These are phyloP conservation scores for Dendrolimus pini DNA, from an alignment of 2,888 invertebrate genomes.

Conservation along the genomic window DNA sequence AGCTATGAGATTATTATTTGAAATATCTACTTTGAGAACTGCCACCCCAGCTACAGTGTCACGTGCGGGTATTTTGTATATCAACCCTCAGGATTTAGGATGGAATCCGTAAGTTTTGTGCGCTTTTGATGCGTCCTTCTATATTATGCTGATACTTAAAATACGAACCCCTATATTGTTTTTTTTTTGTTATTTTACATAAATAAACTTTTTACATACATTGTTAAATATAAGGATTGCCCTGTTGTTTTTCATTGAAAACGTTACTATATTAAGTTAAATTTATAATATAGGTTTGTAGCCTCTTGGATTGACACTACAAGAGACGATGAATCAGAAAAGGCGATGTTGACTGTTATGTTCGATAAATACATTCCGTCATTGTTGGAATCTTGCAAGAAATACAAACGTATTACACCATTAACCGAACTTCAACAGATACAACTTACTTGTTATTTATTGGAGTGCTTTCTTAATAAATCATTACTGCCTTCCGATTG, in stretches of 20 bases:
- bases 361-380: constrained; percentile 96
- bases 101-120: constrained; percentile 89
- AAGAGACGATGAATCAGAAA: constrained; percentile 82
- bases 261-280: too few relatives aligned
- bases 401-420: constrained; percentile 93
- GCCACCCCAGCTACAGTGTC: constrained; percentile 98
- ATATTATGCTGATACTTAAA: too few relatives aligned
- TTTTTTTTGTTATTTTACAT: too few relatives aligned
- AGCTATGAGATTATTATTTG: constrained; percentile 94
- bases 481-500: constrained; percentile 90
- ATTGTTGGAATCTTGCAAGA: constrained; percentile 84
- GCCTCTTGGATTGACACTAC: constrained; percentile 92
- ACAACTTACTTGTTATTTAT: constrained; percentile 89
- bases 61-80: constrained; percentile 94
- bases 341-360: constrained; percentile 87
- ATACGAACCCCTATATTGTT: too few relatives aligned
- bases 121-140: too few relatives aligned
- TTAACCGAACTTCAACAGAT: constrained; percentile 93
- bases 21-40: constrained; percentile 91
- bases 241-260: too few relatives aligned
- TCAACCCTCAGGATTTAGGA: constrained; percentile 95
- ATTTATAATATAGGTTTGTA: constrained; percentile 78
- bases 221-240: too few relatives aligned
- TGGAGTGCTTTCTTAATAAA: constrained; percentile 90
- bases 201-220: too few relatives aligned